Percentiles rank a stretch among this genome's conserved stretches.
These are phyloP conservation scores for Acromyrmex charruanus DNA, from an alignment of 1,140 invertebrate genomes.

Conservation along the genomic window DNA sequence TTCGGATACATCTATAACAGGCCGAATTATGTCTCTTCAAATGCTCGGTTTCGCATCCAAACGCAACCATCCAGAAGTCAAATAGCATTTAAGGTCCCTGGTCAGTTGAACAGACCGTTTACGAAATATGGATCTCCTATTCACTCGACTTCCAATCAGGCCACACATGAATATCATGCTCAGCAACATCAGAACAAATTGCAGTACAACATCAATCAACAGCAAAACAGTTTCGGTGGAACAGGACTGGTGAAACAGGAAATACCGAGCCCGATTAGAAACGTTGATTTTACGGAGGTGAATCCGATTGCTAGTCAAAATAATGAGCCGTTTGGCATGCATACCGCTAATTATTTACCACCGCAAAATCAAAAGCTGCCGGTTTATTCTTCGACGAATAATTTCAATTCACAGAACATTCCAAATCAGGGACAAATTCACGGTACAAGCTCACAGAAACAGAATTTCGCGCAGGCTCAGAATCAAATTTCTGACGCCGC, in stretches of 20 bases:
- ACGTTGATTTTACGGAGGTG: constrained; percentile 75
- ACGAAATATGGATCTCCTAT: constrained; percentile 80
- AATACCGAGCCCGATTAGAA: constrained; percentile 77
- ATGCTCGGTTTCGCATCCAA: constrained; percentile 61
- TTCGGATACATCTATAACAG: constrained; percentile 80
- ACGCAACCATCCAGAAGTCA: constrained; percentile 65
- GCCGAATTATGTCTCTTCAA: constrained; percentile 52
- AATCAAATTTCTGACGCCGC: constrained; percentile 83
- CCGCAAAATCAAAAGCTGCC: constrained; percentile 84
- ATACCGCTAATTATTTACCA: constrained; percentile 84
- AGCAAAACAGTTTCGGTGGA: constrained; percentile 64
- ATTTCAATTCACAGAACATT: constrained; percentile 66
- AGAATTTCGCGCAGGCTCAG: constrained; percentile 69
- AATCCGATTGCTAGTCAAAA: constrained; percentile 84
- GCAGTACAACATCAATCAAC: constrained; percentile 59
- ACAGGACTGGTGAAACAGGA: constrained; percentile 66
- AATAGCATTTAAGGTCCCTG: constrained; percentile 71
- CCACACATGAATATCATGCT: constrained; percentile 23
- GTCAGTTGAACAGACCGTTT: constrained; percentile 79
- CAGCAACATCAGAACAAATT: constrained; percentile 65
- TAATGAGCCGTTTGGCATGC: constrained; percentile 79
- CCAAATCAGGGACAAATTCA: not conserved
- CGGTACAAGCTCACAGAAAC: constrained; percentile 51
- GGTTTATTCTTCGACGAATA: constrained; percentile 44
- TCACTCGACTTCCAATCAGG: constrained; percentile 58